Evolutionary conservation across 2,113 vertebrate species (phyloP).

Genomic region (Corydoras sp.): DNA sequence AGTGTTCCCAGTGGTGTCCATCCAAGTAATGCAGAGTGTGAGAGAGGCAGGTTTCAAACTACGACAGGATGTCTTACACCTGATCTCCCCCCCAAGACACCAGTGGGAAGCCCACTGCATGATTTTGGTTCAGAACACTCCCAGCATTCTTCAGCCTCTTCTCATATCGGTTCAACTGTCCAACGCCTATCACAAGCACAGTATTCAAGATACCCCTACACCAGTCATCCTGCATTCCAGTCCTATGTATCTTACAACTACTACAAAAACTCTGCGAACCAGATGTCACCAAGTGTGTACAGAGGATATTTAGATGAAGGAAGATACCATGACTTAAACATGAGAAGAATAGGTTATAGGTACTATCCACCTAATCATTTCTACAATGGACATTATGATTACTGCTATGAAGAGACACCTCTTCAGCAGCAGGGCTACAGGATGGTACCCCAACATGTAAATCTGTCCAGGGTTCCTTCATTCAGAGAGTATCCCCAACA

Average conservation of each 20-base stretch:
- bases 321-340: conserved; percentile 52
- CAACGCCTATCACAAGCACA: conserved; percentile 47
- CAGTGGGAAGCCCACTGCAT: conserved; percentile 47
- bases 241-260: conserved; percentile 43
- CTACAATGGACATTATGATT: conserved; percentile 46
- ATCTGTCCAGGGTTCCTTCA: conserved; percentile 62
- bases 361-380: conserved; percentile 45
- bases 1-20: conserved; percentile 65
- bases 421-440: conserved; percentile 52
- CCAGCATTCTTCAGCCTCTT: conserved; percentile 71
- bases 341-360: conserved; percentile 54
- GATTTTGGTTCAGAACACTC: conserved; percentile 72
- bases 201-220: conserved; percentile 31
- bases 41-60: conserved; percentile 61
- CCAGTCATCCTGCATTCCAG: conserved; percentile 39
- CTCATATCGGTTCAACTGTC: conserved; percentile 64
- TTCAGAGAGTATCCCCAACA: conserved; percentile 64
- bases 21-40: conserved; percentile 48
- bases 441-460: conserved; percentile 54
- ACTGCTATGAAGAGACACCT: conserved; percentile 53
- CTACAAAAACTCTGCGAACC: conserved; percentile 50
- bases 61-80: conserved; percentile 67
- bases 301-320: conserved; percentile 49
- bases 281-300: conserved; percentile 47
- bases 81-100: conserved; percentile 52